Evolutionary conservation across 2,888 invertebrate species (phyloP).

Genomic region (Electrophaes corylata): DNA sequence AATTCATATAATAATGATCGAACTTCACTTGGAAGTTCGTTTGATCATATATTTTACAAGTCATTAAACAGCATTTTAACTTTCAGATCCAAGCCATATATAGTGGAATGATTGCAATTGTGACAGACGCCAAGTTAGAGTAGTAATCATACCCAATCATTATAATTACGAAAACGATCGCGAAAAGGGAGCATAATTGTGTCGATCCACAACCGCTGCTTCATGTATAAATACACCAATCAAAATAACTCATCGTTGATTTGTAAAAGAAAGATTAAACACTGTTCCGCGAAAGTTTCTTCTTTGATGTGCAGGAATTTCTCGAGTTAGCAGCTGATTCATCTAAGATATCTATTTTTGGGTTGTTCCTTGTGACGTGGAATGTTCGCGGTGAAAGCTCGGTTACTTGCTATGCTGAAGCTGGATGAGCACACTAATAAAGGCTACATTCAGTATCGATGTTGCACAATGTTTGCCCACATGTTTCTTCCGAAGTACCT

Average conservation of each 20-base stretch:
- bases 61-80: slow-evolving; percentile 69
- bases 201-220: slow-evolving; percentile 29
- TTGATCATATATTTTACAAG: too few species aligned
- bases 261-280: slow-evolving; percentile 49
- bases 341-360: slow-evolving; percentile 69
- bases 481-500: slow-evolving; percentile 63
- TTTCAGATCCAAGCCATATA: slow-evolving; percentile 58
- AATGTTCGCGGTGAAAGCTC: slow-evolving; percentile 60
- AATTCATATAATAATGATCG: too few species aligned
- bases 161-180: slow-evolving; percentile 29
- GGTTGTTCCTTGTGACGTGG: slow-evolving; percentile 51
- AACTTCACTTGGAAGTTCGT: too few species aligned
- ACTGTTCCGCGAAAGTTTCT: slow-evolving; percentile 62
- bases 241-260: slow-evolving; percentile 41
- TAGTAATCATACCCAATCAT: slow-evolving; percentile 38
- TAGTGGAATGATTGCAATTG: slow-evolving; percentile 46
- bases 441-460: slow-evolving; percentile 50
- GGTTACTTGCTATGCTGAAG: slow-evolving; percentile 60
- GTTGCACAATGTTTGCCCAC: slow-evolving; percentile 82
- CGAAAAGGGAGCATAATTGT: slow-evolving; percentile 33
- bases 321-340: slow-evolving; percentile 75
- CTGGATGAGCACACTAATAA: slow-evolving; percentile 62
- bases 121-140: slow-evolving; percentile 37
- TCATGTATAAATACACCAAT: slow-evolving; percentile 40
- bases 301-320: slow-evolving; percentile 76